Conservation (phyloP, 2,797 vertebrate species). For the Sebastes paucispinis region DNA sequence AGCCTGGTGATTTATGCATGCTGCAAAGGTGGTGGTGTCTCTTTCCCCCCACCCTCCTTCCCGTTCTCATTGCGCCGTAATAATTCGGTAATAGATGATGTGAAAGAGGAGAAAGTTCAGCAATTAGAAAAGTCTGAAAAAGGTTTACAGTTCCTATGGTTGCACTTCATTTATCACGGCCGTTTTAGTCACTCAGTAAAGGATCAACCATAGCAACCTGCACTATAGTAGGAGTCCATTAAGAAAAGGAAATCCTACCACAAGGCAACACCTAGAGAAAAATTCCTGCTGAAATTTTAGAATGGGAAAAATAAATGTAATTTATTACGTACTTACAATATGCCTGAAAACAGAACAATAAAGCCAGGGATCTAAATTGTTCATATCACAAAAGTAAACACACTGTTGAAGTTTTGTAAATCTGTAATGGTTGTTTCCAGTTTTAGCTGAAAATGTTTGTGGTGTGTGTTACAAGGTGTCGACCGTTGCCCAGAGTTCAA, state of each 20-base stretch:
- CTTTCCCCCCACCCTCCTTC: background rate
- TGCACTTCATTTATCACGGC: slow-evolving; percentile 59
- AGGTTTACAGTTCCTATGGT: slow-evolving; percentile 44
- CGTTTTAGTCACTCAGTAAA: slow-evolving; percentile 29
- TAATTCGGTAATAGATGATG: slow-evolving; percentile 77
- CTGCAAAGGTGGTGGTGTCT: slow-evolving; percentile 64
- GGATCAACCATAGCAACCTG: slow-evolving; percentile 27
- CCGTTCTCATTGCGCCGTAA: slow-evolving; percentile 45
- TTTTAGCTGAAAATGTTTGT: slow-evolving; percentile 47
- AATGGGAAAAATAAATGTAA: background rate
- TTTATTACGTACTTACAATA: background rate
- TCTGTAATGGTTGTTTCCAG: slow-evolving; percentile 15
- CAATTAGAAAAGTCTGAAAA: slow-evolving; percentile 63
- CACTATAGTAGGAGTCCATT: background rate
- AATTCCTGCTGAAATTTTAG: background rate
- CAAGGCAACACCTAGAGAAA: background rate
- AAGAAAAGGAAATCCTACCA: background rate
- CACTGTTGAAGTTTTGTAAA: slow-evolving; percentile 4
- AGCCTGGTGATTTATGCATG: slow-evolving; percentile 78
- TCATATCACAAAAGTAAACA: background rate
- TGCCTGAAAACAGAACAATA: background rate
- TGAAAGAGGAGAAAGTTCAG: slow-evolving; percentile 73
- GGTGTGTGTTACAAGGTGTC: slow-evolving; percentile 59
- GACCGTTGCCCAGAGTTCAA: slow-evolving; percentile 53
- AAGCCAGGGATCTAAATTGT: background rate